Percentiles rank a stretch among this genome's conserved stretches.
Evolutionary conservation across 2,888 invertebrate species (phyloP).

Genomic region (Nebria brevicollis): DNA sequence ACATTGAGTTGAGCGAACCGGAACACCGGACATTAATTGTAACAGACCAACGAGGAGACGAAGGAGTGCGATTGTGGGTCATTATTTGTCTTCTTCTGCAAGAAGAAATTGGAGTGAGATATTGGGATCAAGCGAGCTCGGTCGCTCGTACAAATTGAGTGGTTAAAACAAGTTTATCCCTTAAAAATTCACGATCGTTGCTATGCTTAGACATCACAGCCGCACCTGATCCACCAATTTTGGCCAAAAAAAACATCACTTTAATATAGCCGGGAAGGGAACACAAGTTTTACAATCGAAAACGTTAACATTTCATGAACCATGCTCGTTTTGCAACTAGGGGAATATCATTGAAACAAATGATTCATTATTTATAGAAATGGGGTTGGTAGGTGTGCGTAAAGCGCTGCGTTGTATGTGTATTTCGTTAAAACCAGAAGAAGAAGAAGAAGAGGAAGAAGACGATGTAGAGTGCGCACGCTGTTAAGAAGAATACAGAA

Average conservation of each 20-base stretch:
- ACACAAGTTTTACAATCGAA: constrained; percentile 61
- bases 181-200: constrained; percentile 23
- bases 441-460: neutral
- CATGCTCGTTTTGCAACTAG: constrained; percentile 51
- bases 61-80: constrained; percentile 16
- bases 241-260: constrained; percentile 51
- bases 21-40: constrained; percentile 41
- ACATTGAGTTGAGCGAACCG: constrained; percentile 28
- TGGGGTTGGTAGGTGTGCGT: constrained; percentile 13
- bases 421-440: neutral
- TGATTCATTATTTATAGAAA: constrained; percentile 31
- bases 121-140: constrained; percentile 15
- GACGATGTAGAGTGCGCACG: neutral
- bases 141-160: constrained; percentile 21
- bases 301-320: constrained; percentile 61
- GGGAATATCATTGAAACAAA: constrained; percentile 58
- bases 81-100: constrained; percentile 26
- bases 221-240: constrained; percentile 49
- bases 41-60: constrained; percentile 6
- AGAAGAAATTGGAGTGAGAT: constrained; percentile 19
- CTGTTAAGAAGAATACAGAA: neutral
- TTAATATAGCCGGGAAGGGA: constrained; percentile 56
- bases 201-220: constrained; percentile 15
- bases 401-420: neutral
- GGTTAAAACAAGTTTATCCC: constrained; percentile 20